Percentiles rank a stretch among this genome's conserved stretches.
phyloP scores from a whole-genome alignment of 2,888 invertebrate genomes.

The Stenurella melanura region DNA sequence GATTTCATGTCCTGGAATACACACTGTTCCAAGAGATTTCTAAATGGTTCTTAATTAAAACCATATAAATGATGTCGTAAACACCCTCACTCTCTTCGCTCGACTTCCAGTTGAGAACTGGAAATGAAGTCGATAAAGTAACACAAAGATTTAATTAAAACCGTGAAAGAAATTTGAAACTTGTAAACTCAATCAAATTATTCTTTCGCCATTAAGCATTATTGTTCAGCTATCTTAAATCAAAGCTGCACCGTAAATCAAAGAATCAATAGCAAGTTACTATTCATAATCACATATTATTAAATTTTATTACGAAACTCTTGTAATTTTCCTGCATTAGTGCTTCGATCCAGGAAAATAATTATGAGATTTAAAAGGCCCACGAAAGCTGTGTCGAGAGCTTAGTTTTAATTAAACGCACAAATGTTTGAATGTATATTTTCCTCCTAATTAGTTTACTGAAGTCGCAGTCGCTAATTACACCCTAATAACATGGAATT shows the following conservation, averaged over 20 bases:
- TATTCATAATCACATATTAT: background rate
- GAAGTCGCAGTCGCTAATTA: conserved; percentile 7
- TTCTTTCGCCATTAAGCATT: background rate
- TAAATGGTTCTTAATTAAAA: background rate
- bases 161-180: background rate
- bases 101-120: background rate
- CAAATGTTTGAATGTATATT: conserved; percentile 1
- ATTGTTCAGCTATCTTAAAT: background rate
- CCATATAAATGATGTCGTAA: background rate
- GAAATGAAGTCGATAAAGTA: background rate
- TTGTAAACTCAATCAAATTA: background rate
- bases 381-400: background rate
- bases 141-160: background rate
- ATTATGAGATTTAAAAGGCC: conserved; percentile 7
- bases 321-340: background rate
- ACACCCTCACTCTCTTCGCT: background rate
- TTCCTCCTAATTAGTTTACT: conserved; percentile 4
- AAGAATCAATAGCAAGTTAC: background rate
- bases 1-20: background rate
- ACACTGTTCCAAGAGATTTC: background rate
- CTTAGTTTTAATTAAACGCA: background rate
- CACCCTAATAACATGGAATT: background rate
- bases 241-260: background rate
- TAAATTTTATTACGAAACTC: background rate
- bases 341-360: background rate